Conservation (phyloP, 64 coral and sea anemone genomes). For the Montipora foliosa region DNA sequence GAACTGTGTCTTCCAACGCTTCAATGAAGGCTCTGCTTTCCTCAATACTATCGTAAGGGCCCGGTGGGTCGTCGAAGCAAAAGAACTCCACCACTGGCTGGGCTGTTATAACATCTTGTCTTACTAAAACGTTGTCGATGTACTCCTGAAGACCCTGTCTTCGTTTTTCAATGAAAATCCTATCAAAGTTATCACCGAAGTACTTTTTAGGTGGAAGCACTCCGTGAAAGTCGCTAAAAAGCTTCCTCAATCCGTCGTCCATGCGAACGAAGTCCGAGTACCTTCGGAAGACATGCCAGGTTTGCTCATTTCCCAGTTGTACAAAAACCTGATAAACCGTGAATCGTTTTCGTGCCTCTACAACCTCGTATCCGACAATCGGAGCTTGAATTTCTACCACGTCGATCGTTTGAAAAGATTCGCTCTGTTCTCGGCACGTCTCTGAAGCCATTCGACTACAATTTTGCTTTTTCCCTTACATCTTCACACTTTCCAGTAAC, state of each 20-base stretch:
- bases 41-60: slow-evolving; percentile 85
- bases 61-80: slow-evolving; percentile 92
- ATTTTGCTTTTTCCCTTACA: neutral
- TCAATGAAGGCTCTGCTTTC: slow-evolving; percentile 95
- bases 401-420: slow-evolving; percentile 60
- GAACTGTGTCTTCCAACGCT: slow-evolving; percentile 75
- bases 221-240: slow-evolving; percentile 28
- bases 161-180: slow-evolving; percentile 81
- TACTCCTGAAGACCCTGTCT: slow-evolving; percentile 77
- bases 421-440: neutral
- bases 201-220: slow-evolving; percentile 91
- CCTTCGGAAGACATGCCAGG: slow-evolving; percentile 92
- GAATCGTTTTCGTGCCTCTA: slow-evolving; percentile 88
- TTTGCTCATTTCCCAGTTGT: slow-evolving; percentile 68
- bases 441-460: slow-evolving; percentile 1
- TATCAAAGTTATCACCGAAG: slow-evolving; percentile 92
- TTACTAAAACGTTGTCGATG: slow-evolving; percentile 67
- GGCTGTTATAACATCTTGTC: slow-evolving; percentile 13
- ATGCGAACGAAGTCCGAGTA: slow-evolving; percentile 95
- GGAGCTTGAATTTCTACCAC: slow-evolving; percentile 75
- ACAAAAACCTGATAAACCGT: slow-evolving; percentile 94
- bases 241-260: slow-evolving; percentile 78
- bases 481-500: neutral
- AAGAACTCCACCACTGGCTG: slow-evolving; percentile 77
- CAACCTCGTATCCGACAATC: slow-evolving; percentile 90